phyloP scores from a whole-genome alignment of 2,888 invertebrate genomes.

The Drosophila prolongata region DNA sequence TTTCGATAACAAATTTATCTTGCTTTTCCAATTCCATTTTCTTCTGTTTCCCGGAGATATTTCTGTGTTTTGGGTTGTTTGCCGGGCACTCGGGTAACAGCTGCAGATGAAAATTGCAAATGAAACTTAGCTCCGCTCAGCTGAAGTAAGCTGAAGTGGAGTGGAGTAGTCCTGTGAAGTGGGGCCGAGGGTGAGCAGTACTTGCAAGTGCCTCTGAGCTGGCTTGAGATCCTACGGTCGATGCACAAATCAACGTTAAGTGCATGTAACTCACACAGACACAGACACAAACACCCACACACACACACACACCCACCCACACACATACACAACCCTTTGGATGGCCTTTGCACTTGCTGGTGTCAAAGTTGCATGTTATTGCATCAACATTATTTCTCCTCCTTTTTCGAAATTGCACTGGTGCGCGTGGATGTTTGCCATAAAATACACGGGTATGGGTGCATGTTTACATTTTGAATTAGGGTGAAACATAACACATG shows the following conservation, averaged over 20 bases:
- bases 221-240: slow-evolving; percentile 45
- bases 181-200: slow-evolving; percentile 9
- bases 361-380: slow-evolving; percentile 78
- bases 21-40: slow-evolving; percentile 67
- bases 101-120: slow-evolving; percentile 79
- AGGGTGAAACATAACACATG: slow-evolving; percentile 2
- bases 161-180: slow-evolving; percentile 4
- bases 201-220: slow-evolving; percentile 37
- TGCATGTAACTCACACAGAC: slow-evolving; percentile 60
- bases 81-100: slow-evolving; percentile 63
- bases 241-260: slow-evolving; percentile 77
- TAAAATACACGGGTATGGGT: slow-evolving; percentile 7
- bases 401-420: background rate
- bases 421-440: background rate
- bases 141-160: slow-evolving; percentile 35
- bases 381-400: slow-evolving; percentile 68
- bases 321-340: background rate
- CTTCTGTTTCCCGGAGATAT: slow-evolving; percentile 15
- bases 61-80: slow-evolving; percentile 40
- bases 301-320: slow-evolving; percentile 15
- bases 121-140: slow-evolving; percentile 63
- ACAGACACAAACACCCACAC: background rate
- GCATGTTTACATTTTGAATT: slow-evolving; percentile 4
- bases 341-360: slow-evolving; percentile 46
- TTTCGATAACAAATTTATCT: slow-evolving; percentile 57